A percentile compares a stretch with the other conserved stretches of the same genome.
phyloP scores from a whole-genome alignment of 2,113 vertebrate genomes.

The Corydoras sp. region DNA sequence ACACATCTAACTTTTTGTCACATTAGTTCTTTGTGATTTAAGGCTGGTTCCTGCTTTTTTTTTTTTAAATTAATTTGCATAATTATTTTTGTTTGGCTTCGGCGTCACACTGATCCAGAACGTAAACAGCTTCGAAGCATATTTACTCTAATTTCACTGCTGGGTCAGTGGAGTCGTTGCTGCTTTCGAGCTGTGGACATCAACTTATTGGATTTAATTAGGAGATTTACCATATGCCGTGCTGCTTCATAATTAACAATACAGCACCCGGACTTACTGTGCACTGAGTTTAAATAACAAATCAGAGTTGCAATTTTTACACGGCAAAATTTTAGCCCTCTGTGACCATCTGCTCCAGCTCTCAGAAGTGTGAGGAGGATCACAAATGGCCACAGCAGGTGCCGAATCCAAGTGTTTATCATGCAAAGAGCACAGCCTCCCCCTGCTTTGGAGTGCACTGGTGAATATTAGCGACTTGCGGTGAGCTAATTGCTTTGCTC shows the following conservation, averaged over 20 bases:
- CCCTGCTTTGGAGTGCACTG: conserved; percentile 14
- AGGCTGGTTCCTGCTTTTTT: not conserved
- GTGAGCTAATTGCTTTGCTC: conserved; percentile 55
- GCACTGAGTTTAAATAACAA: not conserved
- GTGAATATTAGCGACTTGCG: conserved; percentile 61
- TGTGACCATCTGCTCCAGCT: conserved; percentile 30
- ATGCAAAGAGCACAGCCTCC: conserved; percentile 47
- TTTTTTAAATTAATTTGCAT: not conserved
- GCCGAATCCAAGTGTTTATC: conserved; percentile 58
- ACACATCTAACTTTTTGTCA: conserved; percentile 15
- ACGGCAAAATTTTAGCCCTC: not conserved
- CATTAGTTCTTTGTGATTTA: not conserved
- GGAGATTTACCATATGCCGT: no score
- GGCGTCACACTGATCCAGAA: not conserved
- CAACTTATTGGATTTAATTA: no score
- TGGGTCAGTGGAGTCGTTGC: no score
- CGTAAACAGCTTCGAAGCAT: not conserved
- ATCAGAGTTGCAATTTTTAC: not conserved
- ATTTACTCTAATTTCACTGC: no score
- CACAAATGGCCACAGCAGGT: conserved; percentile 62
- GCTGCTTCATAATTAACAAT: not conserved
- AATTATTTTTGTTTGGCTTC: not conserved
- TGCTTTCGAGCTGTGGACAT: no score
- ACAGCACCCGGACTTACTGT: not conserved
- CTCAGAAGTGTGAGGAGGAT: conserved; percentile 46